Conservation (phyloP, 1,140 invertebrate genomes). For the Coelopa frigida region DNA sequence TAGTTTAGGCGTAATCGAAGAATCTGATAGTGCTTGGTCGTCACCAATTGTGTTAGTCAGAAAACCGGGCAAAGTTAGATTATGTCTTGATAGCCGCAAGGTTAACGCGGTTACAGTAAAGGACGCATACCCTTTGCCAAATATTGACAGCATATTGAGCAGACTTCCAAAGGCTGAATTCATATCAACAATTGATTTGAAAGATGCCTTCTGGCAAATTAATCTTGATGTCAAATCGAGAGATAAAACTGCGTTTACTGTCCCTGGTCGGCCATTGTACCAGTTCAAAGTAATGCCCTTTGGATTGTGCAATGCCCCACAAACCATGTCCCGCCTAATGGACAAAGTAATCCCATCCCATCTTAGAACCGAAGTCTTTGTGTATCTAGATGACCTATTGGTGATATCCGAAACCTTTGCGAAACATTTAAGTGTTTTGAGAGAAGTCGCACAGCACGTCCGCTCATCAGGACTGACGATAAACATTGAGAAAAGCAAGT, state of each 20-base stretch:
- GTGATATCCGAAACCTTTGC: slow-evolving; percentile 32
- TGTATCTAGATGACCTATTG: slow-evolving; percentile 36
- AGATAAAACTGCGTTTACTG: slow-evolving; percentile 42
- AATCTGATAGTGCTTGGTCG: slow-evolving; percentile 1
- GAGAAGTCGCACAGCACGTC: slow-evolving; percentile 17
- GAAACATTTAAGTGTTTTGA: slow-evolving; percentile 28
- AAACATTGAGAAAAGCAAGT: slow-evolving; percentile 14
- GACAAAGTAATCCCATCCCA: slow-evolving; percentile 5
- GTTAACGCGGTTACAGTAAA: slow-evolving; percentile 14
- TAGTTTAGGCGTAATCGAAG: slow-evolving; percentile 6
- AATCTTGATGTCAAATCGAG: slow-evolving; percentile 11
- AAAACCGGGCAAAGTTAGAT: not conserved
- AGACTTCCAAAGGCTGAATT: slow-evolving; percentile 27
- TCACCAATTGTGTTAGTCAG: not conserved
- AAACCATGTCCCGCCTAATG: slow-evolving; percentile 8
- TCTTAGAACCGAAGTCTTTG: slow-evolving; percentile 8
- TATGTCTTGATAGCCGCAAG: not conserved
- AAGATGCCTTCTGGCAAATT: slow-evolving; percentile 23
- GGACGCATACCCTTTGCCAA: slow-evolving; percentile 26
- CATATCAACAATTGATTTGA: slow-evolving; percentile 11
- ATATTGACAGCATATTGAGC: slow-evolving; percentile 33
- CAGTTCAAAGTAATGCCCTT: slow-evolving; percentile 25
- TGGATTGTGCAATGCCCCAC: slow-evolving; percentile 10
- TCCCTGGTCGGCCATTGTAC: slow-evolving; percentile 25
- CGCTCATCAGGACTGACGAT: slow-evolving; percentile 19